These are phyloP conservation scores for Lasioglossum zephyrum DNA, from an alignment of 2,888 invertebrate species.

Conservation along the genomic window DNA sequence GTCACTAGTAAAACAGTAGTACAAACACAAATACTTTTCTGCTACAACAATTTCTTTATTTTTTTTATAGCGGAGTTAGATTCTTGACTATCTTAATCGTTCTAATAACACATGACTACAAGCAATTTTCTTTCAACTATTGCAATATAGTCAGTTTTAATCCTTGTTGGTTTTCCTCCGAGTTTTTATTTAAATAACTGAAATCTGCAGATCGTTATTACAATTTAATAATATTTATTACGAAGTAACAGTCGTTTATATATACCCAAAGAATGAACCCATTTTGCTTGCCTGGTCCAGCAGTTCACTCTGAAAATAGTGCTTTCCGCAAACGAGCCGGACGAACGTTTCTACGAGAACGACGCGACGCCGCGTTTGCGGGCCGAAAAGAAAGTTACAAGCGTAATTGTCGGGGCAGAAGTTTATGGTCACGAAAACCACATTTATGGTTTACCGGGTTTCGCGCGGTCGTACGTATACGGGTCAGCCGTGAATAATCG, in stretches of 20 bases:
- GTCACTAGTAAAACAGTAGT: no score
- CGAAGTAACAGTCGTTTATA: background rate
- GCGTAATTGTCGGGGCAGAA: conserved; percentile 54
- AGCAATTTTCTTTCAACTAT: no score
- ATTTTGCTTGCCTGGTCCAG: conserved; percentile 9
- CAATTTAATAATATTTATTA: background rate
- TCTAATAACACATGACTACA: no score
- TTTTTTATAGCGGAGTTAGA: no score
- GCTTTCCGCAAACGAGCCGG: conserved; percentile 17
- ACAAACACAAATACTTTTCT: no score
- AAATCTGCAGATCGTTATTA: background rate
- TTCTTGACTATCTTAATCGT: no score
- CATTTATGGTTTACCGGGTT: conserved; percentile 56
- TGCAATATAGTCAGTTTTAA: no score
- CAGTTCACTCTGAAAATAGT: conserved; percentile 29
- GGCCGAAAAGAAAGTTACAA: conserved; percentile 52
- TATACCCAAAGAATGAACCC: background rate
- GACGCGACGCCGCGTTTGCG: conserved; percentile 6
- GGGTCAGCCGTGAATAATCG: conserved; percentile 47
- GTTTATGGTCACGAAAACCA: conserved; percentile 60
- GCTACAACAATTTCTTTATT: no score
- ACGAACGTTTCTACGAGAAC: conserved; percentile 12
- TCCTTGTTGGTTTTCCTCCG: no score
- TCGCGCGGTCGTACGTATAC: conserved; percentile 26
- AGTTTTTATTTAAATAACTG: no score